Conservation (phyloP, 2,888 invertebrate species). For the Drosophila suboccidentalis region DNA sequence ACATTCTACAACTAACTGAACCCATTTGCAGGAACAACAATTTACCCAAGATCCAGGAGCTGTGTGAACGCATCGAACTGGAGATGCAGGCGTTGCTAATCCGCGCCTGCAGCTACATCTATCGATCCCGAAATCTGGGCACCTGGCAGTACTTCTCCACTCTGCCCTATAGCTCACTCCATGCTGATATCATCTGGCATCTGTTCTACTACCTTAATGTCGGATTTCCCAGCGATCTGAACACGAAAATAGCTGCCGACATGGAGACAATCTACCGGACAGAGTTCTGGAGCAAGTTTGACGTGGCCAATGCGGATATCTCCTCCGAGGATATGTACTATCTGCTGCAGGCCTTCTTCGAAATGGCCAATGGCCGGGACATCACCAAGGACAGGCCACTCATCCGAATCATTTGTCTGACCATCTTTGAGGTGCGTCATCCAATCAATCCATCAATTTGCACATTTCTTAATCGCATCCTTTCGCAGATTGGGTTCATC, state of each 20-base stretch:
- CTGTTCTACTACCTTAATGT: slow-evolving; percentile 89
- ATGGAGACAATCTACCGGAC: slow-evolving; percentile 86
- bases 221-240: slow-evolving; percentile 86
- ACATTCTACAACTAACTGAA: background rate
- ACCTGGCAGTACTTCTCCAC: slow-evolving; percentile 94
- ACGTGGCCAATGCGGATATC: slow-evolving; percentile 88
- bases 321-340: slow-evolving; percentile 92
- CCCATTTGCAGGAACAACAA: slow-evolving; percentile 78
- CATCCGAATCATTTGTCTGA: slow-evolving; percentile 88
- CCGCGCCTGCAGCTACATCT: slow-evolving; percentile 89
- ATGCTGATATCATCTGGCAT: slow-evolving; percentile 88
- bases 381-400: slow-evolving; percentile 88
- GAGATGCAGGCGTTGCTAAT: slow-evolving; percentile 92
- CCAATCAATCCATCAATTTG: background rate
- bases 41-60: slow-evolving; percentile 85
- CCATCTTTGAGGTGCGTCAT: slow-evolving; percentile 89
- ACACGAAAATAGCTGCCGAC: slow-evolving; percentile 77
- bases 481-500: slow-evolving; percentile 90
- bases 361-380: slow-evolving; percentile 90
- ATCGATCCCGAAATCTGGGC: slow-evolving; percentile 90
- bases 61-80: slow-evolving; percentile 88
- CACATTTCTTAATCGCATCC: no score
- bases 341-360: slow-evolving; percentile 91
- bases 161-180: slow-evolving; percentile 89
- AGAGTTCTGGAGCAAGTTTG: slow-evolving; percentile 87